These are phyloP conservation scores for Carpatolechia fugitivella DNA, from an alignment of 2,888 invertebrate species.

Conservation along the genomic window DNA sequence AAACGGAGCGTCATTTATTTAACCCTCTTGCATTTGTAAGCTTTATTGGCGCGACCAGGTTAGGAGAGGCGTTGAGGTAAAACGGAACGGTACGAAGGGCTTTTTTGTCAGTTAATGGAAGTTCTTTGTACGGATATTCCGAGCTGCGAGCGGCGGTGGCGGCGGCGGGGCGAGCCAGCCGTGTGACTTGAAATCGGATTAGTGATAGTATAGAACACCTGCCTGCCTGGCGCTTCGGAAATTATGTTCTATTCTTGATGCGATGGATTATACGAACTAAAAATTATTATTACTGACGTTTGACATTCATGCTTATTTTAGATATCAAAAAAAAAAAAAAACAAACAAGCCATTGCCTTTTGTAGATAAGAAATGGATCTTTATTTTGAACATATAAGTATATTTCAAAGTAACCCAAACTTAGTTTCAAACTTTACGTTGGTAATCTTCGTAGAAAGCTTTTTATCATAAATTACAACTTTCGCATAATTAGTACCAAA, in stretches of 20 bases:
- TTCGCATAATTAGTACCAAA: no score
- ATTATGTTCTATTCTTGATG: conserved; percentile 4
- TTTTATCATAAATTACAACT: no score
- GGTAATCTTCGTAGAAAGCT: no score
- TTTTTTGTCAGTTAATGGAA: conserved; percentile 75
- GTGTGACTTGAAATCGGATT: conserved; percentile 69
- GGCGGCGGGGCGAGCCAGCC: conserved; percentile 27
- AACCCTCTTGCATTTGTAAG: conserved; percentile 12
- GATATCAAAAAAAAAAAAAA: no score
- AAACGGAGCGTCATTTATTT: conserved; percentile 7
- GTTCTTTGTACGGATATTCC: conserved; percentile 74
- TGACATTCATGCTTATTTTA: no score
- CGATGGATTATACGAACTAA: neutral
- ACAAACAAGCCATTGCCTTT: neutral
- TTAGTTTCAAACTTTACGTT: no score
- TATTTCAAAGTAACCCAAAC: no score
- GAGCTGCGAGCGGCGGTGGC: conserved; percentile 51
- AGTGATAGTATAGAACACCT: conserved; percentile 56
- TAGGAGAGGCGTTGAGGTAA: conserved; percentile 40
- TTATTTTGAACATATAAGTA: no score
- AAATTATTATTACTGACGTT: no score
- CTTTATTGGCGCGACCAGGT: conserved; percentile 17
- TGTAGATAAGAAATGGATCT: no score
- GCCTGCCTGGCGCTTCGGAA: neutral
- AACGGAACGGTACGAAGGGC: conserved; percentile 42